These are phyloP conservation scores for Valencia hispanica DNA, from an alignment of 2,797 vertebrate genomes.

Conservation along the genomic window DNA sequence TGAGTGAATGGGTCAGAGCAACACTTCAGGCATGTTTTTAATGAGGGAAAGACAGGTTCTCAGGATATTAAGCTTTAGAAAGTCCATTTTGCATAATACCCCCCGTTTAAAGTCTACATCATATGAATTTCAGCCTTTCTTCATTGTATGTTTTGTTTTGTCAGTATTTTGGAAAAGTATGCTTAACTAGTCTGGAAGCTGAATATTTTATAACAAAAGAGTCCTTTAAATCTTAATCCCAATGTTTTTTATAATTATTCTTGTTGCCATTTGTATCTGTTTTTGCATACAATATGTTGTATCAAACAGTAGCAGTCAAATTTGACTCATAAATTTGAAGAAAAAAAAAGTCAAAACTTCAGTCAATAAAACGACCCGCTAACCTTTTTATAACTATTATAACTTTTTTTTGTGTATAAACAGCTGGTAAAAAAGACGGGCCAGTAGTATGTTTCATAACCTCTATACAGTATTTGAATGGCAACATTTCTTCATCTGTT, in stretches of 20 bases:
- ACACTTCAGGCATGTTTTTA: too few relatives aligned
- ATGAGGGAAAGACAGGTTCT: too few relatives aligned
- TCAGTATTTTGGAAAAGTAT: not conserved
- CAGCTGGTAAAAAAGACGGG: not conserved
- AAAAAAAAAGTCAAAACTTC: not conserved
- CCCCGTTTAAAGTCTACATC: not conserved
- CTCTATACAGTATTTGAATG: constrained; percentile 14
- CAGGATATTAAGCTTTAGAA: too few relatives aligned
- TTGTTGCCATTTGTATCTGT: not conserved
- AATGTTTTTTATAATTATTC: not conserved
- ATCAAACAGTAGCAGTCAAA: not conserved
- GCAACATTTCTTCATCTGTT: not conserved
- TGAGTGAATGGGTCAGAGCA: too few relatives aligned
- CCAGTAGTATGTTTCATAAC: not conserved
- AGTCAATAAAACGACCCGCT: not conserved
- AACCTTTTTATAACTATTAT: too few relatives aligned
- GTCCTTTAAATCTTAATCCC: not conserved
- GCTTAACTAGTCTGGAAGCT: not conserved
- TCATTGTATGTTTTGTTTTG: not conserved
- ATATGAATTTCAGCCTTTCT: not conserved
- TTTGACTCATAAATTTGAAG: not conserved
- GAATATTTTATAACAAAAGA: not conserved
- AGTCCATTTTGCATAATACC: too few relatives aligned
- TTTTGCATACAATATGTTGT: not conserved
- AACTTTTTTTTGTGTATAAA: too few relatives aligned